Evolutionary conservation across 2,888 invertebrate species (phyloP), one percentile per base, ranked within the genome.

Genomic region (Aphelenchoides bicaudatus): DNA sequence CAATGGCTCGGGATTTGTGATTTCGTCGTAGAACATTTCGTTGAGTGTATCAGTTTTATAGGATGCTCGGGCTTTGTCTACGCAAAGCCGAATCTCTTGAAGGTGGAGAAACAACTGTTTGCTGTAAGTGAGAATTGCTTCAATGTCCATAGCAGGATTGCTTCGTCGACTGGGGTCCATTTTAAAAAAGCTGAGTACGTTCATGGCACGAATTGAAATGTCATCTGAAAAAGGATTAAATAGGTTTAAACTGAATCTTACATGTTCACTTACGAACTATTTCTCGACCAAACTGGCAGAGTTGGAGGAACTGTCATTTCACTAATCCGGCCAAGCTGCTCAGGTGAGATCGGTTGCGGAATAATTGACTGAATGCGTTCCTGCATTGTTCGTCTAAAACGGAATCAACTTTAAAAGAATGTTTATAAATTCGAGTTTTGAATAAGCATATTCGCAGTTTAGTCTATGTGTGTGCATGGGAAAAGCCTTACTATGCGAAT

Each of bases 101-200:
- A 73, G 52, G 43, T 61, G 61, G 10, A 59, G 43, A 39, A 73
- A 52, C 23, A 64, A 52, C 34, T 39, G 37, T 13, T 34, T 34
- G 39, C 66, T 67, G 43, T 70, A 65, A 39, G 39, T 51, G 31
- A 61, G 28, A 13, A 52, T 52, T 21, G 57, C 28, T 23, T 57
- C 31, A 13, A 28, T 27, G 13, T 55, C 55, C 34, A 21, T 28
- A 19, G 27, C 84, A 0, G 89, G 43, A 21, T 25, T 25, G 10
- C n/a, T 10, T 8, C 43, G 43, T 21, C 25, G 43, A 8, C 25
- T 25, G 43, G 23, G 16, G 16, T 38, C 30, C 52, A 51, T 38
- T 58, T 29, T 8, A 10, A 57, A 30, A 25, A 39, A n/a, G 29
- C 29, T 53, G 1, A 57, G 13, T 3, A 56, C 19, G 21, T 57